A percentile compares a stretch with the other conserved stretches of the same genome.
phyloP scores from a whole-genome alignment of 2,888 invertebrate species.

The Mesopsocus fuscifrons region DNA sequence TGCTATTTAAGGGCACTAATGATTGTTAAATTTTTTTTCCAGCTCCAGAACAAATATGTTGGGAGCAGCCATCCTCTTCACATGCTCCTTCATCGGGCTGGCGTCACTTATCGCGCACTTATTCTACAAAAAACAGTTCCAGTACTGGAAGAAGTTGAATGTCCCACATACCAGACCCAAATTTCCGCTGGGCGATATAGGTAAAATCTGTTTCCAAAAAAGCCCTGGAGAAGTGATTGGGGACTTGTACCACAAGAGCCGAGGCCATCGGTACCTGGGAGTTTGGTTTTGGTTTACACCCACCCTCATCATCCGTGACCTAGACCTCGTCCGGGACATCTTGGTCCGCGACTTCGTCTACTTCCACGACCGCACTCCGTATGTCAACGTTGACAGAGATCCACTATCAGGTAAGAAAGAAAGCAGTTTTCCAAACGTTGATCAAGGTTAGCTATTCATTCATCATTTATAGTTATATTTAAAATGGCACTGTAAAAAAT shows the following conservation, averaged over 20 bases:
- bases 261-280: background rate
- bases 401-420: slow-evolving; percentile 30
- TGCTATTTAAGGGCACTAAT: too few relatives aligned
- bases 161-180: slow-evolving; percentile 11
- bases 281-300: slow-evolving; percentile 26
- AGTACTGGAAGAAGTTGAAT: slow-evolving; percentile 12
- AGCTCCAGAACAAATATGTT: too few relatives aligned
- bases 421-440: too few relatives aligned
- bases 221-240: background rate
- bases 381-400: slow-evolving; percentile 37
- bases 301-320: slow-evolving; percentile 39
- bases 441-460: too few relatives aligned
- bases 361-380: slow-evolving; percentile 44
- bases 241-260: background rate
- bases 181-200: slow-evolving; percentile 10
- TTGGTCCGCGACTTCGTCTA: slow-evolving; percentile 39
- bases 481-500: too few relatives aligned
- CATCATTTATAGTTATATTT: too few relatives aligned
- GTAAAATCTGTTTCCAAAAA: background rate
- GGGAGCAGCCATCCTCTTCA: too few relatives aligned
- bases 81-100: too few relatives aligned
- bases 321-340: slow-evolving; percentile 34
- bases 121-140: slow-evolving; percentile 10
- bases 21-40: too few relatives aligned
- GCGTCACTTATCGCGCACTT: too few relatives aligned